These are phyloP conservation scores for Therioaphis trifolii DNA, from an alignment of 2,888 invertebrate species.

Conservation along the genomic window DNA sequence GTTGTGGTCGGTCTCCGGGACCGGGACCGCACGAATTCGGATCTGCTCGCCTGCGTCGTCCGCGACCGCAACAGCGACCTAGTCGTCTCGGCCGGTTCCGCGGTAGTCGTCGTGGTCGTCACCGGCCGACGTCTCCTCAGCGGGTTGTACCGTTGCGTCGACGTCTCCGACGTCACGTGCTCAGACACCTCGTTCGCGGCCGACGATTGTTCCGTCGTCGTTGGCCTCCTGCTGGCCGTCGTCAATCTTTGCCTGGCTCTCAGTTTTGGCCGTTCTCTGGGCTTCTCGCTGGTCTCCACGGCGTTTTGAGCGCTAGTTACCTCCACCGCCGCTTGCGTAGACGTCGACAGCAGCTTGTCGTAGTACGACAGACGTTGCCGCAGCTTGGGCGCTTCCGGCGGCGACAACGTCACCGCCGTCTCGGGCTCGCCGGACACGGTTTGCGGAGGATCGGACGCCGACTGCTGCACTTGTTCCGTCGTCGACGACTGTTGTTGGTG, in stretches of 20 bases:
- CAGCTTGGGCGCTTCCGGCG: conserved; percentile 44
- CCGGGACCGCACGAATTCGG: conserved; percentile 63
- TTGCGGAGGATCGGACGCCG: conserved; percentile 25
- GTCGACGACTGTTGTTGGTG: conserved; percentile 69
- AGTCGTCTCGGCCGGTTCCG: conserved; percentile 16
- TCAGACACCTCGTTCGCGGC: conserved; percentile 65
- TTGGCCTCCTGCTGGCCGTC: conserved; percentile 65
- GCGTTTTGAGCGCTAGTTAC: conserved; percentile 34
- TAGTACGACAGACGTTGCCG: conserved; percentile 53
- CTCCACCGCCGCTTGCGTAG: conserved; percentile 28
- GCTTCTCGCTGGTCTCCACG: conserved; percentile 55
- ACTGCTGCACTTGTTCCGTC: conserved; percentile 63
- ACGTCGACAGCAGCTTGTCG: conserved; percentile 43
- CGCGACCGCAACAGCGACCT: conserved; percentile 55
- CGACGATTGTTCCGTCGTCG: conserved; percentile 67
- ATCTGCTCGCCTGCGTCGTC: conserved; percentile 51
- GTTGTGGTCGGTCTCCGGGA: conserved; percentile 65
- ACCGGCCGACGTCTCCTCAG: conserved; percentile 48
- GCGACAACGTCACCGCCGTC: background rate
- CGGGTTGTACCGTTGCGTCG: conserved; percentile 52
- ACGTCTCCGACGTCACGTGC: conserved; percentile 62
- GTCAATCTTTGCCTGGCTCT: conserved; percentile 51
- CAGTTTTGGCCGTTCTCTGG: conserved; percentile 63
- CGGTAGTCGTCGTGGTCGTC: conserved; percentile 44
- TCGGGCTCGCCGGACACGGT: conserved; percentile 32